Base-by-base conservation (phyloP, 2,113 vertebrate species). In the Varanus komodoensis region DNA sequence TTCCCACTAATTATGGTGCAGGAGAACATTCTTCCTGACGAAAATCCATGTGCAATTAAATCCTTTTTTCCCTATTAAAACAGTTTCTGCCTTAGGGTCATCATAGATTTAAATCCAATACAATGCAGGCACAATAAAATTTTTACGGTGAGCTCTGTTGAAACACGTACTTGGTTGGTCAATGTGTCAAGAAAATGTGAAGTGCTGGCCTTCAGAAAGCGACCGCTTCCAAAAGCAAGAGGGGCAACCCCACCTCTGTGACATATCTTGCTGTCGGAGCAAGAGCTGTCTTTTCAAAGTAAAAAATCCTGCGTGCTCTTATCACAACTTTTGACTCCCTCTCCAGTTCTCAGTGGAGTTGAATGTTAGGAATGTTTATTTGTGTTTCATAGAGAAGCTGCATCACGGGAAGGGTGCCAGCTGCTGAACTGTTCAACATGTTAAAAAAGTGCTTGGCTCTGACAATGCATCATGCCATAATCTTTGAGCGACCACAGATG, bases 381-480 rank as follows among this genome's bases (percentile, higher is more conserved):
- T 93, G 89, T 32, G 0, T 94, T 93, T 92, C 93, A 96, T 94
- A 95, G 64, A 2, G 77, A 94, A 96, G 92, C 93, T 89, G 92
- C 52, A 83, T 83, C 89, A 92, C 94, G 94, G 95, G 96, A 95
- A 93, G 88, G 88, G 92, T 87, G 93, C 94, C 94, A 93, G 86
- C 84, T 91, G 89, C 91, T 94, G 94, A 96, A 96, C 92, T 91
- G 92, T 95, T 96, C 96, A 96, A 91, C 93, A 95, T 96, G 95
- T 94, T 68, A 54, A 2, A 44, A 78, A 74, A 89, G 61, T 52
- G n/a, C 38, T 85, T 54, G 25, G 89, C 74, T 88, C 87, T 34
- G 92, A 95, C 38, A 95, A 91, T 57, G n/a, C 27, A 52, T 88
- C 81, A 89, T 91, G 87, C 88, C 83, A 73, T 79, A 92, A 92